Conservation (phyloP, 2,113 vertebrate species). For the Antechinus stuartii region DNA sequence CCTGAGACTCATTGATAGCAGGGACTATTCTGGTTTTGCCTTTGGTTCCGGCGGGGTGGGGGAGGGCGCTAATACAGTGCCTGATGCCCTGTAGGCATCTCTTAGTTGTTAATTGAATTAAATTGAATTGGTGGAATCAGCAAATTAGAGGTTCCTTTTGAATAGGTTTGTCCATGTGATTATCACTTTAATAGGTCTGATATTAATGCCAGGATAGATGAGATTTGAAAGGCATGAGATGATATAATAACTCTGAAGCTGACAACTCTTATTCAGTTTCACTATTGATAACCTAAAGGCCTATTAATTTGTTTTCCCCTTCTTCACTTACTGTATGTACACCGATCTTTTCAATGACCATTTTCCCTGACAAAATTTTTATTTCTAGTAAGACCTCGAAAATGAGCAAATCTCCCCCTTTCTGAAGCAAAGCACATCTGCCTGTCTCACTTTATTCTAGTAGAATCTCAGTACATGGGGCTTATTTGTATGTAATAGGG, state of each 20-base stretch:
- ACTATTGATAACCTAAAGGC: not conserved
- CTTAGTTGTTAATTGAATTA: not conserved
- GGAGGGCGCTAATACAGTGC: not conserved
- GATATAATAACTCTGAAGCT: not conserved
- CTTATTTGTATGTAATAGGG: constrained; percentile 46
- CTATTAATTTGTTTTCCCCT: not conserved
- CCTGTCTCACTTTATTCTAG: constrained; percentile 39
- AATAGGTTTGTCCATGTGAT: not conserved
- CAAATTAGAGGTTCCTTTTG: not conserved
- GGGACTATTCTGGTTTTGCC: not conserved
- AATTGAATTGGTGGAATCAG: not conserved
- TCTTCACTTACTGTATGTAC: not conserved
- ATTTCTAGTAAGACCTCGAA: not conserved
- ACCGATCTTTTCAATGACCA: not conserved
- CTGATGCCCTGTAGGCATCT: not conserved
- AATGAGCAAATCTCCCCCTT: constrained; percentile 33
- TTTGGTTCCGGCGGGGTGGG: not conserved
- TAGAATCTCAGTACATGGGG: constrained; percentile 31
- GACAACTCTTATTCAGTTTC: not conserved
- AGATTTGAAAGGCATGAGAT: not conserved
- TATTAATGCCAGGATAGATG: not conserved
- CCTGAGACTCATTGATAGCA: not conserved
- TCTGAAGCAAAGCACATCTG: constrained; percentile 41
- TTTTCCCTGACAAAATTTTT: constrained; percentile 8
- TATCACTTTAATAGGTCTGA: not conserved